Conservation (phyloP, 2,888 invertebrate genomes). For the Amphipoea lucens region DNA sequence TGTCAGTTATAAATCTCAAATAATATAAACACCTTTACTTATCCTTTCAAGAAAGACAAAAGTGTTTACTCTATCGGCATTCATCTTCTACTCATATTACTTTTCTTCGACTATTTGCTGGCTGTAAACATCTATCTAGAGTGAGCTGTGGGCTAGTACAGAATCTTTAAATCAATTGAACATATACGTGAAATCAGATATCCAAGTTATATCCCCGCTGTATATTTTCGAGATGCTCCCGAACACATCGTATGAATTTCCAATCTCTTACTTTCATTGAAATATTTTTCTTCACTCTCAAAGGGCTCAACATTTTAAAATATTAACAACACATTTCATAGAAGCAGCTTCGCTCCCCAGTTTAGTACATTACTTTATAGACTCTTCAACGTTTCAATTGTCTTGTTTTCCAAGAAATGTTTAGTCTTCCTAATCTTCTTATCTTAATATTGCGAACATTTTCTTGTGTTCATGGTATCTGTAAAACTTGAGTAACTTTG, state of each 20-base stretch:
- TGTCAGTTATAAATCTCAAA: conserved; percentile 52
- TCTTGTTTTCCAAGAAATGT: conserved; percentile 46
- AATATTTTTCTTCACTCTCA: conserved; percentile 57
- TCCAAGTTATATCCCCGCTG: conserved; percentile 51
- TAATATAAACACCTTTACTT: conserved; percentile 58
- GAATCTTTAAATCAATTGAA: conserved; percentile 55
- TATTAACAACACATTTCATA: conserved; percentile 55
- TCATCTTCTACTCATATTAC: conserved; percentile 35
- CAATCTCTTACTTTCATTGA: conserved; percentile 55
- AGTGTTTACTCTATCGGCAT: conserved; percentile 46
- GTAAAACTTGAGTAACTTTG: conserved; percentile 9
- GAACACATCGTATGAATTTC: conserved; percentile 54
- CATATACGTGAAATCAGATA: conserved; percentile 53
- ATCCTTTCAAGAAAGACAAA: conserved; percentile 57
- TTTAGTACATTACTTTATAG: conserved; percentile 27
- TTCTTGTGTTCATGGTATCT: conserved; percentile 23
- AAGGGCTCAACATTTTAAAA: conserved; percentile 54
- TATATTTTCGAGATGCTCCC: conserved; percentile 20
- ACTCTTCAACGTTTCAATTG: conserved; percentile 37
- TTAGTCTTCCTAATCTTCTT: conserved; percentile 39
- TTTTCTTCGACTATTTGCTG: conserved; percentile 32
- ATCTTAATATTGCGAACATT: conserved; percentile 39
- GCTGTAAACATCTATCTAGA: conserved; percentile 30
- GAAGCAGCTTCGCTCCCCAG: conserved; percentile 20
- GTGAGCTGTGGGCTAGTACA: conserved; percentile 2